These are phyloP conservation scores for Tenthredo mesomela DNA, from an alignment of 2,888 invertebrate genomes.

Conservation along the genomic window DNA sequence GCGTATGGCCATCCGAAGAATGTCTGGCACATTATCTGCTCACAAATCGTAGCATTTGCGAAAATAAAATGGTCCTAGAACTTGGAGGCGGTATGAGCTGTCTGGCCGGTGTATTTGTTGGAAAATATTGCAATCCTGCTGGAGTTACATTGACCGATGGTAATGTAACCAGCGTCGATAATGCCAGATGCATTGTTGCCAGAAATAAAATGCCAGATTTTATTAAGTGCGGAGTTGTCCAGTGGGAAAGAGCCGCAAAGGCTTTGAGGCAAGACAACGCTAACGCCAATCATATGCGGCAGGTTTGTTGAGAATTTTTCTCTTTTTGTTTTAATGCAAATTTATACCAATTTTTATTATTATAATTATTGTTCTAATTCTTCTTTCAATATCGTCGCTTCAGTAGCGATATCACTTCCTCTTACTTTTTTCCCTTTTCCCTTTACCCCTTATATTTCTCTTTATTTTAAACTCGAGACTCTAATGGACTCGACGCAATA, in stretches of 20 bases:
- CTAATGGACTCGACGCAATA: conserved; percentile 36
- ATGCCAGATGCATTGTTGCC: conserved; percentile 84
- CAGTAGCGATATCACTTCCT: background rate
- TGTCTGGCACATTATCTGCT: conserved; percentile 85
- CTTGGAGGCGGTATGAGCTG: conserved; percentile 93
- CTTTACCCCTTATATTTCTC: background rate
- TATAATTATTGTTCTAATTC: no score
- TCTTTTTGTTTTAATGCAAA: background rate
- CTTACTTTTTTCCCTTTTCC: background rate
- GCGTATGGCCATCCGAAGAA: conserved; percentile 91
- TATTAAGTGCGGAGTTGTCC: conserved; percentile 77
- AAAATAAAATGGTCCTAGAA: conserved; percentile 86
- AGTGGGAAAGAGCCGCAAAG: conserved; percentile 73
- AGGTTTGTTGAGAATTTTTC: conserved; percentile 61
- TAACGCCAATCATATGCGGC: conserved; percentile 63
- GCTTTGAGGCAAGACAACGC: conserved; percentile 65
- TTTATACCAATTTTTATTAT: background rate
- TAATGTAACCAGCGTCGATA: conserved; percentile 87
- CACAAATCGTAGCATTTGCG: conserved; percentile 83
- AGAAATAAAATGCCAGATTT: conserved; percentile 82
- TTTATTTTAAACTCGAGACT: background rate
- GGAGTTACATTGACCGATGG: conserved; percentile 88
- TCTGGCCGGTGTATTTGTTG: conserved; percentile 86
- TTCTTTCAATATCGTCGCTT: no score
- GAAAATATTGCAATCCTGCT: conserved; percentile 84